phyloP scores from a whole-genome alignment of 2,797 vertebrate species.

The Hippopotamyrus pictus region DNA sequence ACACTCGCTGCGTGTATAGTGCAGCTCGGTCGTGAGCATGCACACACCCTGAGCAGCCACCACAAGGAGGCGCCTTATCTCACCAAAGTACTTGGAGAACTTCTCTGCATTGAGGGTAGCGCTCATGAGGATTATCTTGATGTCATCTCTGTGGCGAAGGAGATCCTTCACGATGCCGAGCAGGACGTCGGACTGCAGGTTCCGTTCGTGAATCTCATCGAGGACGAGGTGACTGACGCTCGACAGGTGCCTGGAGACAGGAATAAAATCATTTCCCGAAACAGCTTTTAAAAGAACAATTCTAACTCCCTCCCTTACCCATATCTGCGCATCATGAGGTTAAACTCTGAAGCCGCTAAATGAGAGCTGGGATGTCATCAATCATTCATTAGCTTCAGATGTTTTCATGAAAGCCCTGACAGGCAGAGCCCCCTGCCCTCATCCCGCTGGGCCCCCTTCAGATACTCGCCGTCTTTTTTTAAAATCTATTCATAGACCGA shows the following conservation, averaged over 20 bases:
- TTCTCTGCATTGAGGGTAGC: constrained; percentile 95
- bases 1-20: neutral
- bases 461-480: neutral
- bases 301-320: neutral
- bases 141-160: constrained; percentile 67
- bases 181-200: constrained; percentile 90
- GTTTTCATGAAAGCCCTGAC: neutral
- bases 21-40: neutral
- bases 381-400: constrained; percentile 9
- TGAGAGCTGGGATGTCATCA: neutral
- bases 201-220: constrained; percentile 95
- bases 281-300: neutral
- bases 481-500: constrained; percentile 3
- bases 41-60: neutral
- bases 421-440: neutral
- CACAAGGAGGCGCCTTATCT: neutral
- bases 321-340: neutral
- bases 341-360: neutral
- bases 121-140: constrained; percentile 92
- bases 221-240: constrained; percentile 86
- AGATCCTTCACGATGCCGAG: constrained; percentile 87
- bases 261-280: neutral
- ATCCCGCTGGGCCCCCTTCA: neutral
- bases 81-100: constrained; percentile 92
- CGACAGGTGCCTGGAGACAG: constrained; percentile 65